Conservation (phyloP, 2,888 invertebrate genomes). For the Meta bourneti region DNA sequence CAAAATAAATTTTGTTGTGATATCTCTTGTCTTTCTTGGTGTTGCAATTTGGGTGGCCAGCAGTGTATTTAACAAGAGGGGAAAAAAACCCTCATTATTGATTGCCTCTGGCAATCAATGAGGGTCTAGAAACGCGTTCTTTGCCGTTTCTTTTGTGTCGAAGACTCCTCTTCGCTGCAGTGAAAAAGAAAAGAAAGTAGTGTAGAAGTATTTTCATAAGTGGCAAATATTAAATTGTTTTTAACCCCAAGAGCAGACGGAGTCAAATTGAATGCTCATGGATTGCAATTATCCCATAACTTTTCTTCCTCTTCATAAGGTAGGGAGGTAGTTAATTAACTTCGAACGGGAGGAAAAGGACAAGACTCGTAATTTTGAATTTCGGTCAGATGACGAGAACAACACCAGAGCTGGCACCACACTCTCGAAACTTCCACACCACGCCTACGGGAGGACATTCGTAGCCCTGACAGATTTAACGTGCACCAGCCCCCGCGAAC, state of each 20-base stretch:
- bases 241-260: background rate
- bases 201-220: background rate
- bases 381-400: too few relatives aligned
- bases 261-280: background rate
- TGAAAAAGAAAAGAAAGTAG: background rate
- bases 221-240: background rate
- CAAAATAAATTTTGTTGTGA: too few relatives aligned
- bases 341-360: too few relatives aligned
- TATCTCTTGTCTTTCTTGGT: too few relatives aligned
- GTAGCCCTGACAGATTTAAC: too few relatives aligned
- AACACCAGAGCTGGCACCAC: too few relatives aligned
- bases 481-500: too few relatives aligned
- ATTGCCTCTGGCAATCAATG: background rate
- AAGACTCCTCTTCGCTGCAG: background rate
- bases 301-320: background rate
- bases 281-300: background rate
- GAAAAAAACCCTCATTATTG: background rate
- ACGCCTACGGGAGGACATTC: too few relatives aligned
- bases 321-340: too few relatives aligned
- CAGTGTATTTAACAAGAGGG: background rate
- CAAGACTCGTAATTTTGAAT: too few relatives aligned
- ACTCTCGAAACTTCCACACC: too few relatives aligned
- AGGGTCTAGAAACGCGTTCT: background rate
- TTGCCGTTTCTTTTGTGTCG: background rate
- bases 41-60: too few relatives aligned